Evolutionary conservation across 2,113 vertebrate species (phyloP).

Genomic region (Phaetusa simplex): DNA sequence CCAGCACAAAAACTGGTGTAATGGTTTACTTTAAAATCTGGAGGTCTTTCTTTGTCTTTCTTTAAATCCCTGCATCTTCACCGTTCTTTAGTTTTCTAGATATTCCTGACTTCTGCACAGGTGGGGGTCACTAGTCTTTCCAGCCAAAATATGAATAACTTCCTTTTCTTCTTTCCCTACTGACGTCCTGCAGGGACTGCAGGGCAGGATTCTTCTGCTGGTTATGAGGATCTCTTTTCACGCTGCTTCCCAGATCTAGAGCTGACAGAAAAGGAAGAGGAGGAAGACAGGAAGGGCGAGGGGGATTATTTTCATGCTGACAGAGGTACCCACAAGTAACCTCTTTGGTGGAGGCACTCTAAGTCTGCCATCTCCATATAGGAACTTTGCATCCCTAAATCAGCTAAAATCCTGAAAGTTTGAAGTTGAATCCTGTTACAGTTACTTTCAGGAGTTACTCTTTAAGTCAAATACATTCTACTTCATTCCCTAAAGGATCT

Average conservation of each 20-base stretch:
- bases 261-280: neutral
- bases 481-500: neutral
- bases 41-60: neutral
- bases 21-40: neutral
- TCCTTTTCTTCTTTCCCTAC: neutral
- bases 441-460: neutral
- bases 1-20: neutral
- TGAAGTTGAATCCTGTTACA: neutral
- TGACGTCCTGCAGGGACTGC: neutral
- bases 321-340: neutral
- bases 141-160: neutral
- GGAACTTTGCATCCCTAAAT: neutral
- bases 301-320: neutral
- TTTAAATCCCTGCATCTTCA: neutral
- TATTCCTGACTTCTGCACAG: neutral
- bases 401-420: neutral
- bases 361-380: neutral
- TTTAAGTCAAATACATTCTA: neutral
- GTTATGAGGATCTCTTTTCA: neutral
- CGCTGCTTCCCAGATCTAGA: neutral
- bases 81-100: neutral
- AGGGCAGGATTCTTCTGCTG: neutral
- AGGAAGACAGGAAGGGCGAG: neutral
- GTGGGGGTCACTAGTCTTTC: neutral
- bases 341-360: neutral